Evolutionary conservation across 2,797 vertebrate species (phyloP), one percentile per base, ranked within the genome.

Genomic region (Parauchenoglanis punctatus): DNA sequence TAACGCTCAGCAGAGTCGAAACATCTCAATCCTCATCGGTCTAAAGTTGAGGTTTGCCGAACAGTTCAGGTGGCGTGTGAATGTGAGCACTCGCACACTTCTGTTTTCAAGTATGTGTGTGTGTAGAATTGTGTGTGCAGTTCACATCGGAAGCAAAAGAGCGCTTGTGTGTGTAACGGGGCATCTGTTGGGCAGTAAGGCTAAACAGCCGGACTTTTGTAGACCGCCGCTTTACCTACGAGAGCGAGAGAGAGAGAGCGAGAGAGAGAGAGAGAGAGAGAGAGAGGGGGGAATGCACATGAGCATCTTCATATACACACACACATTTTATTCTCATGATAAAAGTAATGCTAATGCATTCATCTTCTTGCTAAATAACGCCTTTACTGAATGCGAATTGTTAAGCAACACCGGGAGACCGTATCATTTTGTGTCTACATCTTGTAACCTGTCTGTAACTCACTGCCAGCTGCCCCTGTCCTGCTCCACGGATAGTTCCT

Each of bases 151-250:
- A 90, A 94, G 93, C 94, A 92, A 93, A 96, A 97, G 96, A 97
- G 96, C 96, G 95, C 94, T 94, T 93, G 95, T 94, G 93, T 93
- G 95, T 93, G 89, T 93, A 94, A 94, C 94, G 95, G 94, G 95
- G 95, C 81, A 94, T 96, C 94, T 96, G 94, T 95, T 96, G 56
- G 70, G 59, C 95, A 94, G 91, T 91, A 68, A 90, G 82, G 89
- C 93, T 94, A 81, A 84, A 83, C 90, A 89, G 91, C 87, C 87
- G 3, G 56, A 73, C 92, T 28, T 88, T 87, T 44, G 85, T n/a
- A 20, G 61, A 17, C 63, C 94, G 96, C 94, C 96, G 96, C 96
- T 97, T 99, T 99, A 99, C 98, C 98, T 99, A 12, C 0, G 8
- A 49, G 49, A 49, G 95, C 12, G 56, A 11, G 18, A 40, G 77